Conservation (phyloP, 1,140 invertebrate species). For the Meloidogyne floridensis region DNA sequence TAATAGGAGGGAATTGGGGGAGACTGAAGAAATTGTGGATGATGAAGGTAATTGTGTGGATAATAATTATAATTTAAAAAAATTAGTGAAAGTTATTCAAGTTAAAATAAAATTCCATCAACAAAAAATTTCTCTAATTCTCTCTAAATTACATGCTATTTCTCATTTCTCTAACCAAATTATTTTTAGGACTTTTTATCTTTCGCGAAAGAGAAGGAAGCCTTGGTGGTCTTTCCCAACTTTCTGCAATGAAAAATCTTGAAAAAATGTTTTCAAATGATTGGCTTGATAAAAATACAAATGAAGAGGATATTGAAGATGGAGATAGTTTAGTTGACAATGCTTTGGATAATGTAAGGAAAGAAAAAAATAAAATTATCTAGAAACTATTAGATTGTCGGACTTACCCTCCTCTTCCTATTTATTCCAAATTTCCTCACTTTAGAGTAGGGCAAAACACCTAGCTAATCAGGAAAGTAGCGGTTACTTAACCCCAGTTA, state of each 20-base stretch:
- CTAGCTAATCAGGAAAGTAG: too few relatives aligned
- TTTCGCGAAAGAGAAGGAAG: constrained; percentile 22
- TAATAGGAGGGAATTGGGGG: neutral
- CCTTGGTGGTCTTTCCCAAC: constrained; percentile 22
- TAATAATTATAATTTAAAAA: neutral
- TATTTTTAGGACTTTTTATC: constrained; percentile 25
- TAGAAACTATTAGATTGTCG: neutral
- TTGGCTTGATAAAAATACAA: neutral
- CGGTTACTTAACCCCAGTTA: too few relatives aligned
- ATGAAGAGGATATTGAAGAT: neutral
- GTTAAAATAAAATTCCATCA: neutral
- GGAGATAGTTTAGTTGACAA: constrained; percentile 11
- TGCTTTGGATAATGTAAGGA: constrained; percentile 18
- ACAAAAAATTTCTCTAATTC: too few relatives aligned
- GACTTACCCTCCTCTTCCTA: too few relatives aligned
- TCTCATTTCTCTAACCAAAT: neutral
- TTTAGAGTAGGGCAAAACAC: too few relatives aligned
- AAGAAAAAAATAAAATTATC: neutral
- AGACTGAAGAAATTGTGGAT: neutral
- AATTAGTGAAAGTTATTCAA: neutral
- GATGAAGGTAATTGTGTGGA: constrained; percentile 12
- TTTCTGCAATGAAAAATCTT: constrained; percentile 31
- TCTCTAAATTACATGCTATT: too few relatives aligned
- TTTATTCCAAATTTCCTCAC: too few relatives aligned
- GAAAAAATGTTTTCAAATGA: constrained; percentile 24